These are phyloP conservation scores for Limnodromus scolopaceus DNA, from an alignment of 2,797 vertebrate genomes.

Conservation along the genomic window DNA sequence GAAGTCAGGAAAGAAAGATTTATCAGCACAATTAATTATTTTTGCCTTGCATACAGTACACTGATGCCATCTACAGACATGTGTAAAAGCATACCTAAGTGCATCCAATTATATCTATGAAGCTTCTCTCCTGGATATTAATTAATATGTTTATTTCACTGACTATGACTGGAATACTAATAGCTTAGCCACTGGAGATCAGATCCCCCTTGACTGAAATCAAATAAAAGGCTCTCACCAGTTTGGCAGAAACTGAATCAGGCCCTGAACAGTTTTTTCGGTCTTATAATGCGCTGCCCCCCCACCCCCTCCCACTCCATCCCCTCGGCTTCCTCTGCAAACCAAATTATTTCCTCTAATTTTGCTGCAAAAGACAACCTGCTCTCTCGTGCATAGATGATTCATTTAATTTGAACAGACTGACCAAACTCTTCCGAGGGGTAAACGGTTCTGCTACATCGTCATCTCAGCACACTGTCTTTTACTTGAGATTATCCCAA, in stretches of 20 bases:
- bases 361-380: background rate
- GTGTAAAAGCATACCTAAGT: background rate
- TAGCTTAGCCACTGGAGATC: background rate
- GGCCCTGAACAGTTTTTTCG: background rate
- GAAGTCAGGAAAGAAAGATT: constrained; percentile 16
- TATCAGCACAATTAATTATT: background rate
- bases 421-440: background rate
- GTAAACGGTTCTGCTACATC: background rate
- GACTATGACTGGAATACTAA: background rate
- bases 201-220: background rate
- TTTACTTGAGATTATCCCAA: background rate
- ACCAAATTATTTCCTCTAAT: background rate
- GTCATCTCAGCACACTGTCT: background rate
- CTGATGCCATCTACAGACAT: constrained; percentile 78
- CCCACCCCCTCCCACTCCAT: accelerated
- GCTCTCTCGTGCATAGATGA: background rate
- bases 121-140: background rate
- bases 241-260: background rate
- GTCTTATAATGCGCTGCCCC: background rate
- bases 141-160: constrained; percentile 32
- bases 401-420: background rate
- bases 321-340: background rate
- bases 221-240: background rate
- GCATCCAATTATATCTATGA: background rate
- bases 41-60: constrained; percentile 43